phyloP scores from a whole-genome alignment of 2,797 vertebrate genomes.

The Enteromius paludinosus region DNA sequence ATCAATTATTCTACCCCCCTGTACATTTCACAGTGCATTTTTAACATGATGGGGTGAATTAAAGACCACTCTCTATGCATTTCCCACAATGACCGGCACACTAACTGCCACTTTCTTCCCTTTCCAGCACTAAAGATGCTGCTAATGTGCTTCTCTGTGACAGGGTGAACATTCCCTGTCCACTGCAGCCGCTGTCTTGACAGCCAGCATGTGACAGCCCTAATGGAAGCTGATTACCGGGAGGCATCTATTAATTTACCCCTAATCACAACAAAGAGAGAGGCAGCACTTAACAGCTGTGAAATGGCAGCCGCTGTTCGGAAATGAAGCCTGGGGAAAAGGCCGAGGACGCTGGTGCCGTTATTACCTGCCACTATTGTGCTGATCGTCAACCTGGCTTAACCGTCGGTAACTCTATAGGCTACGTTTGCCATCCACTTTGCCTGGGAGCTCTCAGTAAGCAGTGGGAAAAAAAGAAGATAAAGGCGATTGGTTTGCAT shows the following conservation, averaged over 20 bases:
- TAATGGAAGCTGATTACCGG: slow-evolving; percentile 85
- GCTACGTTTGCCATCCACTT: slow-evolving; percentile 69
- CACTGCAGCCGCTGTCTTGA: slow-evolving; percentile 70
- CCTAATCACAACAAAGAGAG: slow-evolving; percentile 82
- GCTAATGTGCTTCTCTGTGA: slow-evolving; percentile 73
- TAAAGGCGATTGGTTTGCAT: slow-evolving; percentile 77
- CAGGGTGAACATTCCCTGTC: slow-evolving; percentile 72
- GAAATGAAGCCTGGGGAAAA: slow-evolving; percentile 82
- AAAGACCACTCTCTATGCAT: slow-evolving; percentile 78
- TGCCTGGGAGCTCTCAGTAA: slow-evolving; percentile 71
- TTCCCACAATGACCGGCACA: slow-evolving; percentile 77
- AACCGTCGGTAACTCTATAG: slow-evolving; percentile 83
- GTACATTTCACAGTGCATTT: slow-evolving; percentile 78
- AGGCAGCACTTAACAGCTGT: slow-evolving; percentile 83
- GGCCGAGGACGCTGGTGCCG: slow-evolving; percentile 70
- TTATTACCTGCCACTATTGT: slow-evolving; percentile 81
- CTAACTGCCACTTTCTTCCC: background rate
- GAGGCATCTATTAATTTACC: slow-evolving; percentile 82
- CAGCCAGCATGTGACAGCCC: slow-evolving; percentile 70
- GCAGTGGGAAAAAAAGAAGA: slow-evolving; percentile 68
- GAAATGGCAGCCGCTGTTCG: slow-evolving; percentile 81
- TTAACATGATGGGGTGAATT: slow-evolving; percentile 71
- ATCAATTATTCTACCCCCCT: slow-evolving; percentile 83
- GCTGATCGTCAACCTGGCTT: slow-evolving; percentile 73
- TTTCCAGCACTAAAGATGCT: background rate